A percentile compares a stretch with the other conserved stretches of the same genome.
These are phyloP conservation scores for Netelia fuscicornis DNA, from an alignment of 2,888 invertebrate genomes.

Conservation along the genomic window DNA sequence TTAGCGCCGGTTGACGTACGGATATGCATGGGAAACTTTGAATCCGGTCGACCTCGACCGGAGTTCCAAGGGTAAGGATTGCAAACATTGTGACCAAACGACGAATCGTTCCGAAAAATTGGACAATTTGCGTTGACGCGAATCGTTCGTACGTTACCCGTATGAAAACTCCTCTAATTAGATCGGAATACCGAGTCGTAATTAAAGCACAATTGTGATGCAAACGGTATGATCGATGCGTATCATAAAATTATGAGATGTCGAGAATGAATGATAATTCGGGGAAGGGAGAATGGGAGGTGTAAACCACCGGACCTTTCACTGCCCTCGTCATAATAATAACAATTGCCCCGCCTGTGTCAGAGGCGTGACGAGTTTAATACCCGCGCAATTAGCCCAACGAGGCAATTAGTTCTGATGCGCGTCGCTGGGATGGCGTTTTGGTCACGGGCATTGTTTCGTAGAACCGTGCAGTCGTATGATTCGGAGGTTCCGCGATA, in stretches of 20 bases:
- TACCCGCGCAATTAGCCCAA: slow-evolving; percentile 65
- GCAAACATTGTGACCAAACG: not conserved
- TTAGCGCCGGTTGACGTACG: slow-evolving; percentile 56
- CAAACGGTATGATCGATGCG: not conserved
- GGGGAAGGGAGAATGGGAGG: not conserved
- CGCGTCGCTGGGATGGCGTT: slow-evolving; percentile 31
- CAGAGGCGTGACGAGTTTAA: slow-evolving; percentile 60
- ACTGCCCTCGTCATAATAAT: slow-evolving; percentile 25
- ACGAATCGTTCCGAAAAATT: not conserved
- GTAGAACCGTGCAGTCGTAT: slow-evolving; percentile 32
- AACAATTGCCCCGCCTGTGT: slow-evolving; percentile 20
- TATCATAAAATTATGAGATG: not conserved
- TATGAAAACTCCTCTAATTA: not conserved
- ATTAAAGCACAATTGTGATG: not conserved
- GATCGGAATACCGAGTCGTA: not conserved
- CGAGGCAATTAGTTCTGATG: slow-evolving; percentile 64
- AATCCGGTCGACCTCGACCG: not conserved
- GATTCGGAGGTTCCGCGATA: slow-evolving; percentile 23
- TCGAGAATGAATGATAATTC: slow-evolving; percentile 10
- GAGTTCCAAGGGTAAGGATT: not conserved
- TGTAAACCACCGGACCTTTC: slow-evolving; percentile 13
- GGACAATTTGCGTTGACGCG: not conserved
- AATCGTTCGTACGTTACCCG: no score
- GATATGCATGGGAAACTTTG: not conserved
- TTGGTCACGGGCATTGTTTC: slow-evolving; percentile 56